These are phyloP conservation scores for Trachelipus rathkii DNA, from an alignment of 1,140 invertebrate genomes.

Conservation along the genomic window DNA sequence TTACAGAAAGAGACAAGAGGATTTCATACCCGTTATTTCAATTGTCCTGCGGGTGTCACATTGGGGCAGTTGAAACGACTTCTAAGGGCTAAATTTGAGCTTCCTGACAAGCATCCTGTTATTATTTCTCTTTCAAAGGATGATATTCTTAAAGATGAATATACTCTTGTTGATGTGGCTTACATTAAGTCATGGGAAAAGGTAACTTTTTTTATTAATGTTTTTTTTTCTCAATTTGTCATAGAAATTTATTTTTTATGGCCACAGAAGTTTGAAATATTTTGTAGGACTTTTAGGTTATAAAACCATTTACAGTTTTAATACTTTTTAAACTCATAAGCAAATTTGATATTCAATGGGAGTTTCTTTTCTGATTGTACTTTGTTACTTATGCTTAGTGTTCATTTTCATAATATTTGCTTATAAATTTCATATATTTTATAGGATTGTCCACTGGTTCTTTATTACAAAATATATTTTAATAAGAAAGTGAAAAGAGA, in stretches of 20 bases:
- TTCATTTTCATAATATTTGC: too few species aligned
- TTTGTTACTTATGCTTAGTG: too few species aligned
- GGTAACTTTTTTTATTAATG: conserved; percentile 52
- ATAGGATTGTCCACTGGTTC: not conserved
- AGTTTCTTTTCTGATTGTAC: too few species aligned
- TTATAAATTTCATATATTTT: not conserved
- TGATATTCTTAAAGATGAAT: conserved; percentile 52
- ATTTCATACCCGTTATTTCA: conserved; percentile 48
- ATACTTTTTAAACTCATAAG: too few species aligned
- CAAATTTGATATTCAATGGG: too few species aligned
- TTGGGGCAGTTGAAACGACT: conserved; percentile 54
- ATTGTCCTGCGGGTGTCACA: conserved; percentile 53
- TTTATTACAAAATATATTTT: not conserved
- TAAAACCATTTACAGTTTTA: too few species aligned
- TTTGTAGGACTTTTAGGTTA: too few species aligned
- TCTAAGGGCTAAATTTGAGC: conserved; percentile 51
- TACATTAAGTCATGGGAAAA: conserved; percentile 74
- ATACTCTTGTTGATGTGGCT: conserved; percentile 71
- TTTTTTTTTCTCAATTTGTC: too few species aligned
- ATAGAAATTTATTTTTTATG: too few species aligned
- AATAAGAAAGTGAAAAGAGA: not conserved
- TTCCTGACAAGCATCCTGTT: conserved; percentile 44
- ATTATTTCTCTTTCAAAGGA: conserved; percentile 27
- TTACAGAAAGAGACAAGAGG: too few species aligned
- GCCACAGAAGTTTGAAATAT: too few species aligned